These are phyloP conservation scores for Brachyalestes nurse DNA, from an alignment of 2,797 vertebrate species.

Conservation along the genomic window DNA sequence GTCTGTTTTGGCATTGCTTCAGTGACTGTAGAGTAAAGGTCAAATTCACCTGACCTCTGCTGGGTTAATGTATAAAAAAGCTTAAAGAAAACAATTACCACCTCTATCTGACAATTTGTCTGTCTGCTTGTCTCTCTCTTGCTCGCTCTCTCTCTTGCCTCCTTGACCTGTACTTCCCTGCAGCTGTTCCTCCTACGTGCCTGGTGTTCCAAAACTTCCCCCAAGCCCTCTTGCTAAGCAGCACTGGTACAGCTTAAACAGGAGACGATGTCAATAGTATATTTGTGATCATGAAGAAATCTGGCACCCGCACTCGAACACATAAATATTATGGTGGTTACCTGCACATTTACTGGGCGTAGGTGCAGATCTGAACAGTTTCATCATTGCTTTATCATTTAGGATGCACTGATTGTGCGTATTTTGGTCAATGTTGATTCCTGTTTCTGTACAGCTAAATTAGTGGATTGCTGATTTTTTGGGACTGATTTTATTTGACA, in stretches of 20 bases:
- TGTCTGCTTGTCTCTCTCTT: background rate
- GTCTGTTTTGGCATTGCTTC: background rate
- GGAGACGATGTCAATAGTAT: background rate
- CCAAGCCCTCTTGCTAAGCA: background rate
- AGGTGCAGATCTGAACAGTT: too few species aligned
- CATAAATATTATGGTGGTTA: constrained; percentile 5
- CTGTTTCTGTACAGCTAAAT: too few species aligned
- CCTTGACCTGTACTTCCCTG: constrained; percentile 27
- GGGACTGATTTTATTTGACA: too few species aligned
- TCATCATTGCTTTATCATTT: too few species aligned
- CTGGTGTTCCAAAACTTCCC: constrained; percentile 9
- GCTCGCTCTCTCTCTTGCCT: constrained; percentile 10
- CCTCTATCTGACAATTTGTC: background rate
- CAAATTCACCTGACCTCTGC: background rate
- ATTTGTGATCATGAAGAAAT: constrained; percentile 12
- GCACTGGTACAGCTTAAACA: background rate
- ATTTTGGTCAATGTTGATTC: too few species aligned
- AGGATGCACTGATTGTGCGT: too few species aligned
- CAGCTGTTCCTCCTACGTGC: constrained; percentile 31
- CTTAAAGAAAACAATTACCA: constrained; percentile 14
- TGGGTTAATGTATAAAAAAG: background rate
- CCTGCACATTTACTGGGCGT: too few species aligned
- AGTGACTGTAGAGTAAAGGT: background rate
- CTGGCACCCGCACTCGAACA: background rate
- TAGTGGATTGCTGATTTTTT: too few species aligned